Evolutionary conservation across 2,888 invertebrate species (phyloP).

Genomic region (Hirudinaria manillensis): DNA sequence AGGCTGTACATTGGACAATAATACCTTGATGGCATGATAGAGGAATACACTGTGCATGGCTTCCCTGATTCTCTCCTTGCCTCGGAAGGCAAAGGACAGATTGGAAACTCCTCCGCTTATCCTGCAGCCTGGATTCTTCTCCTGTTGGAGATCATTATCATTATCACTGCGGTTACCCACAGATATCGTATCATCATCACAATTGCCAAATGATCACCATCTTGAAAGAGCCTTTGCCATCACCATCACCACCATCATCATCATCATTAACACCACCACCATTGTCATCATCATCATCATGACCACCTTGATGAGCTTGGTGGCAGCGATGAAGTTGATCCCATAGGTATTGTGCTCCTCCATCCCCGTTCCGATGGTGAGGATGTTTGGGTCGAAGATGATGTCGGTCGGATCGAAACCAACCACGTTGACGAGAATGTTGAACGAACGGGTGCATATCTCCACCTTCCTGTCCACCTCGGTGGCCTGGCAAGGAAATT

Average conservation of each 20-base stretch:
- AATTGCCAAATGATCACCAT: background rate
- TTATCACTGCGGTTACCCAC: background rate
- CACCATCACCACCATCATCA: background rate
- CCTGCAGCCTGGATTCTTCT: slow-evolving; percentile 56
- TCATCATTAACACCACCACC: too few relatives aligned
- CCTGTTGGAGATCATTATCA: slow-evolving; percentile 41
- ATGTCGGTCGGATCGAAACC: slow-evolving; percentile 60
- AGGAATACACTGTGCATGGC: slow-evolving; percentile 62
- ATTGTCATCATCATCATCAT: background rate
- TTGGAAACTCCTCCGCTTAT: slow-evolving; percentile 62
- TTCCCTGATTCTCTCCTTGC: slow-evolving; percentile 59
- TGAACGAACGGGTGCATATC: slow-evolving; percentile 59
- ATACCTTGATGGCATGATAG: slow-evolving; percentile 60
- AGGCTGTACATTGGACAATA: background rate
- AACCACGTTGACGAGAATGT: slow-evolving; percentile 56
- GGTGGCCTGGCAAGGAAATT: slow-evolving; percentile 53
- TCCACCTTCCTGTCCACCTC: slow-evolving; percentile 57
- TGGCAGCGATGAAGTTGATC: slow-evolving; percentile 58
- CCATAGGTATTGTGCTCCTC: slow-evolving; percentile 61
- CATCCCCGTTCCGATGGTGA: slow-evolving; percentile 62
- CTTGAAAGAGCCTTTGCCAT: background rate
- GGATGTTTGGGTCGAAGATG: slow-evolving; percentile 62
- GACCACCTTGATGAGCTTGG: slow-evolving; percentile 56
- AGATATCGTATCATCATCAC: background rate
- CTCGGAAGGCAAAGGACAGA: slow-evolving; percentile 61